Percentiles rank a stretch among this genome's conserved stretches.
Conservation (phyloP, 2,888 invertebrate species). For the Ormyrus rosae region DNA sequence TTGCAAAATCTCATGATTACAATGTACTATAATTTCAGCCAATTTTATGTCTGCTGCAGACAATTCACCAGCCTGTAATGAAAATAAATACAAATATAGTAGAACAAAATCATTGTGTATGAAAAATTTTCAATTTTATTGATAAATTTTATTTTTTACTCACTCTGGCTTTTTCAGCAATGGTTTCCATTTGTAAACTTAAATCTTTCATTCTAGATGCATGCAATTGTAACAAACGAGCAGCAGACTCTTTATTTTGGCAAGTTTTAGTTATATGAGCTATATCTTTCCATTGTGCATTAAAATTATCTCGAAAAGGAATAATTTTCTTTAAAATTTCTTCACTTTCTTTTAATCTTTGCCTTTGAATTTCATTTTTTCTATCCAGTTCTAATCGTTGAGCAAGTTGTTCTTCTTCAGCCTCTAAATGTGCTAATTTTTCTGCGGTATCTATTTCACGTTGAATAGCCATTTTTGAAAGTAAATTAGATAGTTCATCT, state of each 20-base stretch:
- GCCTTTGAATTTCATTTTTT: slow-evolving; percentile 73
- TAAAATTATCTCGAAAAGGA: slow-evolving; percentile 61
- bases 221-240: slow-evolving; percentile 61
- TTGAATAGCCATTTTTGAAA: slow-evolving; percentile 62
- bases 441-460: slow-evolving; percentile 70
- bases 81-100: slow-evolving; percentile 24
- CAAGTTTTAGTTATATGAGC: slow-evolving; percentile 61
- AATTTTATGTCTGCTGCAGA: slow-evolving; percentile 64
- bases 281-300: slow-evolving; percentile 64
- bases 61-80: slow-evolving; percentile 66
- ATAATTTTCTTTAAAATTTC: slow-evolving; percentile 76
- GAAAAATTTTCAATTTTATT: too few species aligned
- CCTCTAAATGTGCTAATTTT: slow-evolving; percentile 77
- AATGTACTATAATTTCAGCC: slow-evolving; percentile 65
- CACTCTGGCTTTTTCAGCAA: slow-evolving; percentile 69
- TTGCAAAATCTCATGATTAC: slow-evolving; percentile 65
- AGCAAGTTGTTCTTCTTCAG: slow-evolving; percentile 77
- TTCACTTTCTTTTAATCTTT: slow-evolving; percentile 75
- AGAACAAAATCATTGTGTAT: too few species aligned
- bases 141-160: slow-evolving; percentile 11
- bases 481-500: slow-evolving; percentile 62
- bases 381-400: slow-evolving; percentile 78
- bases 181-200: slow-evolving; percentile 66
- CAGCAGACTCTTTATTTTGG: slow-evolving; percentile 65
- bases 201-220: slow-evolving; percentile 70